phyloP scores from a whole-genome alignment of 2,113 vertebrate species.

The Channa argus region DNA sequence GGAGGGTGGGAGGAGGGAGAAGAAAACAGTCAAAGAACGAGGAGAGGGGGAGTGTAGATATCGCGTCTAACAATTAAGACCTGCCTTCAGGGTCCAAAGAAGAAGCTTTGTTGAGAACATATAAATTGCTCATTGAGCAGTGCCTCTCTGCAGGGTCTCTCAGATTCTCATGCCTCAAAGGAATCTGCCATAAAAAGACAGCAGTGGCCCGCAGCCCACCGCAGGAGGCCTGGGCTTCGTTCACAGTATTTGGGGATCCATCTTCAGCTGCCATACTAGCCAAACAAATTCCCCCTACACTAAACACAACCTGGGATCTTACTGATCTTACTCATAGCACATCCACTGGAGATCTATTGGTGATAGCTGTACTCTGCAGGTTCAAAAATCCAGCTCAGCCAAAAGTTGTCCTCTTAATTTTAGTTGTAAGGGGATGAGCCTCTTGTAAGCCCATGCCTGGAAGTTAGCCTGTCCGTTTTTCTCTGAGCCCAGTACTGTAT shows the following conservation, averaged over 20 bases:
- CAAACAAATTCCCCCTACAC: conserved; percentile 1
- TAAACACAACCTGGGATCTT: conserved; percentile 57
- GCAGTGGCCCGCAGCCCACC: conserved; percentile 36
- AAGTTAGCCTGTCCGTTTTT: conserved; percentile 7
- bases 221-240: conserved; percentile 49
- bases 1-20: conserved; percentile 60
- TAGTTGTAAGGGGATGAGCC: conserved; percentile 28
- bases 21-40: conserved; percentile 72
- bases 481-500: conserved; percentile 7
- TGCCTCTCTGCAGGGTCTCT: conserved; percentile 67
- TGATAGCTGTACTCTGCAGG: conserved; percentile 22
- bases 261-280: conserved; percentile 24
- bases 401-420: conserved; percentile 21
- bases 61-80: conserved; percentile 82
- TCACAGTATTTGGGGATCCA: conserved; percentile 43
- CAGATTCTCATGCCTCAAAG: conserved; percentile 69
- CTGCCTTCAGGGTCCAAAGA: conserved; percentile 72
- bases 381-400: conserved; percentile 34
- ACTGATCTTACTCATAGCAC: neutral
- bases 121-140: conserved; percentile 80
- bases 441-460: neutral
- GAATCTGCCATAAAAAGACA: conserved; percentile 58
- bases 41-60: conserved; percentile 73
- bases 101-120: conserved; percentile 81
- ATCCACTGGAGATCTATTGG: conserved; percentile 19